phyloP scores from a whole-genome alignment of 1,140 invertebrate species.

The Brachionus manjavacas region DNA sequence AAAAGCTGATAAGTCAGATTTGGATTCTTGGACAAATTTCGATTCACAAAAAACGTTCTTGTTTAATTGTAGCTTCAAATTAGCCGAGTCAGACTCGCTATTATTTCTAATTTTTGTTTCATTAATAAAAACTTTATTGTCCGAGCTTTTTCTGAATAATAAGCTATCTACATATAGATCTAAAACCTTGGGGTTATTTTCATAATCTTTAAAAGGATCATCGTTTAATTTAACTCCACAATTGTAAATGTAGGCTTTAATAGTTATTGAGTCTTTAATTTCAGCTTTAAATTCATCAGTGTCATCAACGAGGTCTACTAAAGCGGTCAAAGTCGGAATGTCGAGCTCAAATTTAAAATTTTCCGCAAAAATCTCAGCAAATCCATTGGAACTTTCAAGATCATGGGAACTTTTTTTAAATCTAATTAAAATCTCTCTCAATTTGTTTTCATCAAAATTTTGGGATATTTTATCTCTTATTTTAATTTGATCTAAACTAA shows the following conservation, averaged over 20 bases:
- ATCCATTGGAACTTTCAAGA: not conserved
- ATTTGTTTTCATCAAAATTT: not conserved
- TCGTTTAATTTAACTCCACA: slow-evolving; percentile 24
- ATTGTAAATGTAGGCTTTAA: not conserved
- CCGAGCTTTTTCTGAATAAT: not conserved
- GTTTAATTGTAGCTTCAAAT: not conserved
- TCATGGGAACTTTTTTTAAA: slow-evolving; percentile 7
- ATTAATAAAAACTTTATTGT: not conserved
- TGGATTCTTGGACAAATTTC: not conserved
- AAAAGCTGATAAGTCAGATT: not conserved
- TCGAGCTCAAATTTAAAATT: slow-evolving; percentile 1
- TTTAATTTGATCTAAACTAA: not conserved
- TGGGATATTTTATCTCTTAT: not conserved
- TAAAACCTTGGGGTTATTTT: not conserved
- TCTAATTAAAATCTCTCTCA: not conserved
- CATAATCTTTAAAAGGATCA: slow-evolving; percentile 9
- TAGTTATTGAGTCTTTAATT: not conserved
- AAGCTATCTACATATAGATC: not conserved
- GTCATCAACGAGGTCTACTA: slow-evolving; percentile 27
- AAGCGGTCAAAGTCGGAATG: not conserved
- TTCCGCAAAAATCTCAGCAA: not conserved
- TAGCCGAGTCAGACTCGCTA: not conserved
- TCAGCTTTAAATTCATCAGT: not conserved
- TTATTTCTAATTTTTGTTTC: not conserved
- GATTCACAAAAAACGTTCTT: not conserved